Evolutionary conservation across 2,113 vertebrate genomes (phyloP), one percentile per base, ranked within the genome.

Genomic region (Pogonocichla stellata): DNA sequence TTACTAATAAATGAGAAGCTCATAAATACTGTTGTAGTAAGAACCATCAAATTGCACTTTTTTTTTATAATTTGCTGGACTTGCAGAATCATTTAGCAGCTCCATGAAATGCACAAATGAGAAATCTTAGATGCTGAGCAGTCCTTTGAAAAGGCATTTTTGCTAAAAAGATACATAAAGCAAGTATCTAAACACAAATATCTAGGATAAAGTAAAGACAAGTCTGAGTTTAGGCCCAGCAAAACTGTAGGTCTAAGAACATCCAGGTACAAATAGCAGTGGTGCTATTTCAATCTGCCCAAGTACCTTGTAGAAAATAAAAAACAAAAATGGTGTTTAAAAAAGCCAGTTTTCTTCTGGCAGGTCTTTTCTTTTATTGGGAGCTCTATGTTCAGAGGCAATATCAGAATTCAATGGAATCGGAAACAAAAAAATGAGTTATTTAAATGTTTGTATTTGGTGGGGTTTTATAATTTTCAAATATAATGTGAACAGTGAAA

Each of bases 301-400:
- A n/a, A 12, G 14, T 74, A 42, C 6, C 48, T 5, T 6, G 17
- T 2, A 86, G 16, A 22, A 82, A 74, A 70, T 34, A 67, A 16
- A 73, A 74, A 57, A 45, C 4, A 0, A 43, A 78, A 54, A 13
- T 2, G 0, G 0, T 75, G 5, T 42, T 73, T 10, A 43, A 66
- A 53, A 42, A n/a, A 31, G 9, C 1, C 2, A 10, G 2, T 26
- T 82, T 82, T 79, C 8, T 71, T 80, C 31, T n/a, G 12, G 5
- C 5, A 40, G 10, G 19, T 70, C 3, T 51, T 74, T 72, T 54
- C 5, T 20, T 78, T 69, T 33, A 38, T 8, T 70, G 45, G 19
- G 20, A 85, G 3, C 14, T 88, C 23, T 25, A 6, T 62, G 19
- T 50, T 65, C 50, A 60, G 70, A 47, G 9, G 14, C 17, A 58